These are phyloP conservation scores for Ophthalmolycus amberensis DNA, from an alignment of 2,113 vertebrate species.

Conservation along the genomic window DNA sequence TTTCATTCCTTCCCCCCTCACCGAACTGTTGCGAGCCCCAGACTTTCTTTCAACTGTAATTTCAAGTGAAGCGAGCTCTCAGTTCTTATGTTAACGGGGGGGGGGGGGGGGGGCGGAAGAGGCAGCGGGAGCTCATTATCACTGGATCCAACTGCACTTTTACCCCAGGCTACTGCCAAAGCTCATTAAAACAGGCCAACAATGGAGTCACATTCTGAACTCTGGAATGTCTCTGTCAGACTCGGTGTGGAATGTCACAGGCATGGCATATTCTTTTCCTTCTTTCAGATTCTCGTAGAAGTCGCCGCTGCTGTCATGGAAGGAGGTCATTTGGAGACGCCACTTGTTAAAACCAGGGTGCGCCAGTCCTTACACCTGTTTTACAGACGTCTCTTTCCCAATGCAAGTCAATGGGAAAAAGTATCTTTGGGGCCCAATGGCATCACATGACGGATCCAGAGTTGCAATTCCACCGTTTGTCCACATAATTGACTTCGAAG, in stretches of 20 bases:
- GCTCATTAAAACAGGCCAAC: constrained; percentile 70
- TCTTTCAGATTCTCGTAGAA: constrained; percentile 3
- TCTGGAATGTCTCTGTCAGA: constrained; percentile 33
- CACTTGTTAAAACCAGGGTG: constrained; percentile 1
- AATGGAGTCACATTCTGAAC: constrained; percentile 46
- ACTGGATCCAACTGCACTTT: constrained; percentile 53
- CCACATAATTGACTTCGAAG: too few relatives aligned
- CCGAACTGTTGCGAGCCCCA: not conserved
- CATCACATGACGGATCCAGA: too few relatives aligned
- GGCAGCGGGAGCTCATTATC: constrained; percentile 62
- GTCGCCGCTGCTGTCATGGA: constrained; percentile 2
- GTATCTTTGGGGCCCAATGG: not conserved
- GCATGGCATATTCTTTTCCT: not conserved
- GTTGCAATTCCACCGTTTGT: too few relatives aligned
- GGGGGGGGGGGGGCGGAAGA: constrained; percentile 37
- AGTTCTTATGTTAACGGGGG: constrained; percentile 32
- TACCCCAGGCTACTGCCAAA: constrained; percentile 50
- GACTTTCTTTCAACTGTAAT: constrained; percentile 39
- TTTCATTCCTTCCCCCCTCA: constrained; percentile 1
- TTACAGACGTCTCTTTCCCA: not conserved
- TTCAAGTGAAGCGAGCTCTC: constrained; percentile 37
- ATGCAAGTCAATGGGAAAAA: not conserved
- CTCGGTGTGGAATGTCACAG: constrained; percentile 25
- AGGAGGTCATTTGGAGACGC: constrained; percentile 9
- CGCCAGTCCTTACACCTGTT: not conserved